Evolutionary conservation across 2,797 vertebrate genomes (phyloP), one percentile per base, ranked within the genome.

Genomic region (Brotula barbata): DNA sequence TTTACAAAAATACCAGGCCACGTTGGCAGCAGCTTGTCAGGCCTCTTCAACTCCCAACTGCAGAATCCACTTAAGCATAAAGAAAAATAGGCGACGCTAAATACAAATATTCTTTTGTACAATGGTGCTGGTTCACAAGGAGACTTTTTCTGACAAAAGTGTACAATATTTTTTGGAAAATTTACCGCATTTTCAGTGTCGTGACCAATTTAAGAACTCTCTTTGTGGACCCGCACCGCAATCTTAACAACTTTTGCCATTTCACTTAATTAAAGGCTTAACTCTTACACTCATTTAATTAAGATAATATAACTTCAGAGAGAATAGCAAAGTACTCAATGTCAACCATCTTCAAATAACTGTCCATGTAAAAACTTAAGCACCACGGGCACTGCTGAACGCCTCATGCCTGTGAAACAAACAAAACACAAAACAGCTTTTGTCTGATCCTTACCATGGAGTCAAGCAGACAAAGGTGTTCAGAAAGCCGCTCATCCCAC

Each of bases 61-160:
- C 92, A 95, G 94, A 95, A 94, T 97, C 95, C 96, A 97, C 96
- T 98, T 98, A 92, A 98, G 96, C 95, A 98, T 96, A 96, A 97
- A 98, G 92, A 95, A 96, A 98, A 95, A 98, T 93, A 98, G 94
- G 95, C 92, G 94, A 93, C 91, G 93, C 97, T 97, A 96, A 95
- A 98, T 98, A 90, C 92, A 93, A 92, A 87, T 84, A 77, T 93
- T 93, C 93, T 94, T 91, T 74, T 89, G 84, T 77, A 85, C 91
- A 90, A 82, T 69, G 92, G 94, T 87, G 93, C 89, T 61, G 89
- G 94, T 97, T 97, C 95, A 98, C 92, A 97, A 97, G 95, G 95
- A 96, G 94, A 78, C 73, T 42, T 49, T 28, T 58, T 78, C 58
- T 70, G 48, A 62, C 1, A 55, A 31, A 22, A 41, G 4, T 7